phyloP scores from a whole-genome alignment of 2,888 invertebrate genomes.

The Chrysolina americana region DNA sequence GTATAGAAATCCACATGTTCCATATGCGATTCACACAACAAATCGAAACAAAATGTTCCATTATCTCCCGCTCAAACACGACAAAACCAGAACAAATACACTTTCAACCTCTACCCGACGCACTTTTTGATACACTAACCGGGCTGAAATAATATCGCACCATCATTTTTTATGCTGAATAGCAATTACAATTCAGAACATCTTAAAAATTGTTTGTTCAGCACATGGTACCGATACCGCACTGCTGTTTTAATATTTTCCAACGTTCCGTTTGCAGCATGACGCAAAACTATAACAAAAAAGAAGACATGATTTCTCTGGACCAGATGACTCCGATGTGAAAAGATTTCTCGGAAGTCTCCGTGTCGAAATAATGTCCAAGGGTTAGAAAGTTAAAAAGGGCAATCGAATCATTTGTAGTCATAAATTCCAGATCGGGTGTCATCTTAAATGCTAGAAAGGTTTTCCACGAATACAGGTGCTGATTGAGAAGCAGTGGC shows the following conservation, averaged over 20 bases:
- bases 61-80: not conserved
- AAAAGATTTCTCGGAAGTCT: constrained; percentile 37
- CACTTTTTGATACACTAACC: constrained; percentile 10
- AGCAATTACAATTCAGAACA: constrained; percentile 14
- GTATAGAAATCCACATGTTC: not conserved
- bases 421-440: constrained; percentile 37
- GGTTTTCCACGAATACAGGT: constrained; percentile 13
- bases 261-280: constrained; percentile 35
- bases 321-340: constrained; percentile 44
- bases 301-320: constrained; percentile 42
- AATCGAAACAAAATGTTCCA: not conserved
- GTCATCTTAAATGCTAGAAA: constrained; percentile 11
- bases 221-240: constrained; percentile 39
- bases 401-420: constrained; percentile 4
- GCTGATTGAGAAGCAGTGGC: not conserved
- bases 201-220: constrained; percentile 32
- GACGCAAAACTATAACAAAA: constrained; percentile 40
- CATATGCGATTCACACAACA: not conserved
- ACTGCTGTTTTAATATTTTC: constrained; percentile 38
- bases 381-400: constrained; percentile 30
- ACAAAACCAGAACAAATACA: not conserved
- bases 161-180: constrained; percentile 18
- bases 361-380: constrained; percentile 15
- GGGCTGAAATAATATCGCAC: constrained; percentile 11
- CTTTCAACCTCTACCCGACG: constrained; percentile 4